phyloP scores from a whole-genome alignment of 2,113 vertebrate species.

The Stomatorhinus ivindoensis region DNA sequence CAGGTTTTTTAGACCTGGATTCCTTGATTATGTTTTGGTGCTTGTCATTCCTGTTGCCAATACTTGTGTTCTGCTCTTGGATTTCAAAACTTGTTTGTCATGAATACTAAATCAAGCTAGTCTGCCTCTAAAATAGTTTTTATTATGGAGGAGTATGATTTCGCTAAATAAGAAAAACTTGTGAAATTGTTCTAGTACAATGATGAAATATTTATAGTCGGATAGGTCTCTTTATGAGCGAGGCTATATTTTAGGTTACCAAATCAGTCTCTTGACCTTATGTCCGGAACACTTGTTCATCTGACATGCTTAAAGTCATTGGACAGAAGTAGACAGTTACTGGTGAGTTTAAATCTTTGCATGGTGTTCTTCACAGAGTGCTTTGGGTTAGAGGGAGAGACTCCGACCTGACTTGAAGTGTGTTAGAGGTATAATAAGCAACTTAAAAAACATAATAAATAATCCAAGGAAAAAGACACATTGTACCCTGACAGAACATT shows the following conservation, averaged over 20 bases:
- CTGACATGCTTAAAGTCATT: neutral
- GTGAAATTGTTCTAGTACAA: neutral
- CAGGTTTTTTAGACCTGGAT: neutral
- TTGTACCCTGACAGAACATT: constrained; percentile 53
- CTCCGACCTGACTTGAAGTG: constrained; percentile 11
- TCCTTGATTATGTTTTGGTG: neutral
- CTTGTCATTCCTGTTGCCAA: neutral
- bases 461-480: constrained; percentile 53
- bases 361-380: neutral
- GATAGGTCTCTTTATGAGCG: neutral
- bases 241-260: neutral
- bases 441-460: constrained; percentile 56
- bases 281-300: neutral
- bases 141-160: neutral
- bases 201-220: neutral
- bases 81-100: neutral
- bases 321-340: neutral
- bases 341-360: neutral
- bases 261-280: neutral
- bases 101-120: neutral
- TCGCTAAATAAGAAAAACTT: neutral
- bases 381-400: constrained; percentile 2
- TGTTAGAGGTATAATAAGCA: constrained; percentile 57
- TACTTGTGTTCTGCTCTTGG: neutral
- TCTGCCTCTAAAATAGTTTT: neutral